phyloP scores from a whole-genome alignment of 2,888 invertebrate genomes.

The Pardosa pseudoannulata region DNA sequence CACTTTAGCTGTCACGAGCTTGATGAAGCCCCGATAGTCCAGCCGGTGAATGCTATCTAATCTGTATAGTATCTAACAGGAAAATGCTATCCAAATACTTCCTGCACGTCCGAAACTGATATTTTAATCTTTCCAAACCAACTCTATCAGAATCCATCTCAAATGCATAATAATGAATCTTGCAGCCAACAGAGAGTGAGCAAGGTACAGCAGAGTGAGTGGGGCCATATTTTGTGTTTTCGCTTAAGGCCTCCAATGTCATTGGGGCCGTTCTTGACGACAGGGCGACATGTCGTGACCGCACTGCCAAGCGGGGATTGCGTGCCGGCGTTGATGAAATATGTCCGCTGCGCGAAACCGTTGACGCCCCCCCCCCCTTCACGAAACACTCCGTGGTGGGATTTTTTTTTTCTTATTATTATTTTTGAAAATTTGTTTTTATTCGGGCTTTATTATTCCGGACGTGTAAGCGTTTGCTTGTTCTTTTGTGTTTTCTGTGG shows the following conservation, averaged over 20 bases:
- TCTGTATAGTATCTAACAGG: background rate
- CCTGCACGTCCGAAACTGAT: slow-evolving; percentile 1
- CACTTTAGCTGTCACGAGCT: background rate
- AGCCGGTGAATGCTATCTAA: background rate
- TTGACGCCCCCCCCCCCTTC: slow-evolving; percentile 30
- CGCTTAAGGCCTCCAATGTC: slow-evolving; percentile 29
- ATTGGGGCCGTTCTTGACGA: slow-evolving; percentile 53
- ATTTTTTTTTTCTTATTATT: background rate
- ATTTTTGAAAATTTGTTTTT: slow-evolving; percentile 20
- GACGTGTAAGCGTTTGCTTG: slow-evolving; percentile 36
- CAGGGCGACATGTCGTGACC: slow-evolving; percentile 65
- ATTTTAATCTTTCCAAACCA: slow-evolving; percentile 15
- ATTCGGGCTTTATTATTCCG: slow-evolving; percentile 30
- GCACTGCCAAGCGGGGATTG: slow-evolving; percentile 47
- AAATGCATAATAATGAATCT: slow-evolving; percentile 18
- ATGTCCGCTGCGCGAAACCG: slow-evolving; percentile 36
- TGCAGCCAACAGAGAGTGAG: background rate
- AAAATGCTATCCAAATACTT: background rate
- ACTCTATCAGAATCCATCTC: slow-evolving; percentile 12
- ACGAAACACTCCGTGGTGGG: too few species aligned
- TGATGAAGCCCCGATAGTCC: background rate
- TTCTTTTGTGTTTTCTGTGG: slow-evolving; percentile 45
- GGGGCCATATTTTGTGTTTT: slow-evolving; percentile 32
- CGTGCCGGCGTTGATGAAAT: slow-evolving; percentile 58
- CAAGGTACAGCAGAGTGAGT: too few species aligned